Evolutionary conservation across 1,140 invertebrate genomes (phyloP).

Genomic region (Neodiprion virginianus): DNA sequence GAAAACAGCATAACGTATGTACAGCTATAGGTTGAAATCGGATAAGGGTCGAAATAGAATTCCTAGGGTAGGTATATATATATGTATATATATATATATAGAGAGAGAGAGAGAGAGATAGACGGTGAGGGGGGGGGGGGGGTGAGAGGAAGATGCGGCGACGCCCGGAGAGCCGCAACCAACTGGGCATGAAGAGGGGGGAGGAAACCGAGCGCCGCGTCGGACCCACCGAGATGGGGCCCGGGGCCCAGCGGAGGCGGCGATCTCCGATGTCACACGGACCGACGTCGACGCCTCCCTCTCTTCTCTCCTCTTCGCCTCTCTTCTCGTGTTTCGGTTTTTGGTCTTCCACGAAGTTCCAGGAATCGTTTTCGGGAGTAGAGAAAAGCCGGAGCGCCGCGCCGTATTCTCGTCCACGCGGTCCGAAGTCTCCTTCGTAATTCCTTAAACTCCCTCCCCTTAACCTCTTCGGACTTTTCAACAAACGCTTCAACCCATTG

Average conservation of each 20-base stretch:
- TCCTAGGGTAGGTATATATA: background rate
- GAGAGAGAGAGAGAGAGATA: background rate
- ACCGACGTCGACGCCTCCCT: constrained; percentile 27
- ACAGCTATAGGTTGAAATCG: constrained; percentile 36
- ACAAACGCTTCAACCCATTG: constrained; percentile 20
- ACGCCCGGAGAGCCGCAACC: background rate
- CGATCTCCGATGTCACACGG: constrained; percentile 45
- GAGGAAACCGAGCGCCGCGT: background rate
- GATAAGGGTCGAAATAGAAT: constrained; percentile 28
- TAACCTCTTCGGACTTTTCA: background rate
- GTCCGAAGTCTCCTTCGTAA: background rate
- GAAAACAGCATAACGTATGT: constrained; percentile 12
- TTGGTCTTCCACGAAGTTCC: constrained; percentile 34
- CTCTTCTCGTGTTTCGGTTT: constrained; percentile 42
- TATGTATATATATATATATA: background rate
- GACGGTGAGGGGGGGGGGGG: background rate
- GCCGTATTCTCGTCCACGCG: background rate
- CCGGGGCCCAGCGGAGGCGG: constrained; percentile 32
- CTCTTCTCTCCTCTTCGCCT: background rate
- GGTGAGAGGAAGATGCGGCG: constrained; percentile 12
- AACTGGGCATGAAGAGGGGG: background rate
- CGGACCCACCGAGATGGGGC: background rate
- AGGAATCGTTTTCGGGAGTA: background rate
- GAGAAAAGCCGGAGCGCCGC: constrained; percentile 26
- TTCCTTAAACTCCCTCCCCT: constrained; percentile 18